Percentiles rank a stretch among this genome's conserved stretches.
Conservation (phyloP, 2,888 invertebrate genomes). For the Galeruca laticollis region DNA sequence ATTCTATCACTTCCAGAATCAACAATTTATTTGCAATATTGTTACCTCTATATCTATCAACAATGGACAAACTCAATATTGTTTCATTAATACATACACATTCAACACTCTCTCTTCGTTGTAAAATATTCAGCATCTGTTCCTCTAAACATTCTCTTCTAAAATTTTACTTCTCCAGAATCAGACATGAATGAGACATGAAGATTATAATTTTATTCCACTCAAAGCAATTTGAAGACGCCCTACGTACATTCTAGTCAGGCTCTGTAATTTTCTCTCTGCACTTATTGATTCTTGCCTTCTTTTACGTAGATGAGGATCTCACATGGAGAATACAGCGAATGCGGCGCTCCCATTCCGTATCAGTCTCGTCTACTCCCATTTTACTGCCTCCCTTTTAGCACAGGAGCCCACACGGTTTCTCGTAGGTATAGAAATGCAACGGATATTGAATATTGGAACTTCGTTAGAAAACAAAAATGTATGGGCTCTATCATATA, state of each 20-base stretch:
- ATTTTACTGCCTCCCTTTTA: conserved; percentile 21
- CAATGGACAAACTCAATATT: no score
- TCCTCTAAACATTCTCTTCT: no score
- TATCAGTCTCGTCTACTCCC: conserved; percentile 23
- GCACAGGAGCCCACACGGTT: not conserved
- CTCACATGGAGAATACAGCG: conserved; percentile 11
- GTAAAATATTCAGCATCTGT: no score
- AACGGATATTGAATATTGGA: no score
- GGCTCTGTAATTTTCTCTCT: conserved; percentile 6
- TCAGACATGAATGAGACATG: not conserved
- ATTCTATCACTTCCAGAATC: no score
- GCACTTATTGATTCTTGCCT: conserved; percentile 18
- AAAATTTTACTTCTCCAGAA: not conserved
- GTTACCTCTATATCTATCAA: no score
- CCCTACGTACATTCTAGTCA: not conserved
- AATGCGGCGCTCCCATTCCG: conserved; percentile 21
- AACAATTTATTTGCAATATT: no score
- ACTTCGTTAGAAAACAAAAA: no score
- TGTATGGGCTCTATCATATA: no score
- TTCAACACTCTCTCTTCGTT: no score
- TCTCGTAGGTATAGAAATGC: not conserved
- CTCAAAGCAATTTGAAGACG: not conserved
- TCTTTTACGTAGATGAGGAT: conserved; percentile 5
- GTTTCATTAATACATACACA: no score
- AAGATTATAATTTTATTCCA: not conserved